These are phyloP conservation scores for Takifugu bimaculatus DNA, from an alignment of 2,113 vertebrate species.

Conservation along the genomic window DNA sequence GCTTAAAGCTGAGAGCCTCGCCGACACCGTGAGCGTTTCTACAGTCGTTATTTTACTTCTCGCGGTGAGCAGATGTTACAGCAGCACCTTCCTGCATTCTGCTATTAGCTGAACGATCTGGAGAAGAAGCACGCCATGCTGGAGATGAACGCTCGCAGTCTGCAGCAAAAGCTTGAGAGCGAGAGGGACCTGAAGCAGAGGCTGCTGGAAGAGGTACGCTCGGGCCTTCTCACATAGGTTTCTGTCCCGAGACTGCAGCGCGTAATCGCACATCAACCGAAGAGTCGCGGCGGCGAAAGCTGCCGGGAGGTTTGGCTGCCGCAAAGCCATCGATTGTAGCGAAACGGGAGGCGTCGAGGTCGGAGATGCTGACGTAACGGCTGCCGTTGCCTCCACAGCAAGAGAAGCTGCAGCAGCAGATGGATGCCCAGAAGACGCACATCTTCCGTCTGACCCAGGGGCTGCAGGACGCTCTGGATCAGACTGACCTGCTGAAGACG, in stretches of 20 bases:
- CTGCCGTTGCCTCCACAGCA: constrained; percentile 74
- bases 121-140: constrained; percentile 98
- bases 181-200: constrained; percentile 96
- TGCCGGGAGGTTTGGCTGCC: neutral
- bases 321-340: neutral
- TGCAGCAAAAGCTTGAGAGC: constrained; percentile 96
- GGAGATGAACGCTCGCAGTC: constrained; percentile 94
- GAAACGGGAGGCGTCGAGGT: constrained; percentile 6
- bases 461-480: constrained; percentile 94
- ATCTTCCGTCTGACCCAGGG: constrained; percentile 97
- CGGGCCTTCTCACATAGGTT: neutral
- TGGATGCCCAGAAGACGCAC: constrained; percentile 96
- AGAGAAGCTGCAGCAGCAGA: constrained; percentile 96
- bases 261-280: neutral
- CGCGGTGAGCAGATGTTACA: neutral
- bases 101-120: constrained; percentile 86
- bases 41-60: neutral
- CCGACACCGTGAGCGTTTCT: constrained; percentile 84
- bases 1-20: constrained; percentile 94
- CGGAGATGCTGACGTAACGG: constrained; percentile 1
- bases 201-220: constrained; percentile 89
- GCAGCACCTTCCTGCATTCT: constrained; percentile 3
- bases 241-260: neutral
- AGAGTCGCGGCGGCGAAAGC: neutral
- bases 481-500: constrained; percentile 94